Base-by-base conservation (phyloP, 2,113 vertebrate genomes). In the Lichenostomus cassidix region DNA sequence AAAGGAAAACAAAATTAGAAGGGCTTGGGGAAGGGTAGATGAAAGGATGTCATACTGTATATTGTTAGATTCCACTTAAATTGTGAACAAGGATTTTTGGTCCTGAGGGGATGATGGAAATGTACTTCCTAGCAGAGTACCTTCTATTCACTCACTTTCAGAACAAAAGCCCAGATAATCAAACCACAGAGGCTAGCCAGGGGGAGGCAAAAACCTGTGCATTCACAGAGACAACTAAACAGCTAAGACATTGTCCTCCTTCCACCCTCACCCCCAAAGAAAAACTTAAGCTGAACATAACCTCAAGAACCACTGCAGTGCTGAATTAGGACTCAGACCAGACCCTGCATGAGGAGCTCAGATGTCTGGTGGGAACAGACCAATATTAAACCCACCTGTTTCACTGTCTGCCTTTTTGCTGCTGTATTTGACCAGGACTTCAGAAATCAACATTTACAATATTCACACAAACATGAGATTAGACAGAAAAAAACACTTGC, bases 381-480 rank as follows among this genome's bases (percentile, higher is more conserved):
- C 73, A 84, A 41, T 92, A 95, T 83, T 90, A 95, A 96, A 94
- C 73, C 74, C 79, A 90, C 62, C 59, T 67, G 85, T 63, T 83
- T 56, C 33, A 90, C 0, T 39, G 55, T 71, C 94, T 71, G 56
- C 35, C 24, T 71, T 91, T 96, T 89, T 94, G 63, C 84, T 88
- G 60, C 53, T 60, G 9, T 86, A 81, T 95, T 31, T 77, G 62
- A 78, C 59, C 33, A 70, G 47, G 35, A 49, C 33, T 52, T 81
- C 3, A 2, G 56, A 95, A 90, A 88, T 83, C 58, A 78, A 42
- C 64, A 65, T 91, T 77, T 64, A 86, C 35, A 74, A 56, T 64
- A 90, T 44, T 91, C 68, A 91, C 5, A 24, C 3, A n/a, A 90
- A 73, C 64, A 88, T 12, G 70, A 86, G 31, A 92, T 79, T 62